phyloP scores from a whole-genome alignment of 2,888 invertebrate species.

The Lucinisca nassula region DNA sequence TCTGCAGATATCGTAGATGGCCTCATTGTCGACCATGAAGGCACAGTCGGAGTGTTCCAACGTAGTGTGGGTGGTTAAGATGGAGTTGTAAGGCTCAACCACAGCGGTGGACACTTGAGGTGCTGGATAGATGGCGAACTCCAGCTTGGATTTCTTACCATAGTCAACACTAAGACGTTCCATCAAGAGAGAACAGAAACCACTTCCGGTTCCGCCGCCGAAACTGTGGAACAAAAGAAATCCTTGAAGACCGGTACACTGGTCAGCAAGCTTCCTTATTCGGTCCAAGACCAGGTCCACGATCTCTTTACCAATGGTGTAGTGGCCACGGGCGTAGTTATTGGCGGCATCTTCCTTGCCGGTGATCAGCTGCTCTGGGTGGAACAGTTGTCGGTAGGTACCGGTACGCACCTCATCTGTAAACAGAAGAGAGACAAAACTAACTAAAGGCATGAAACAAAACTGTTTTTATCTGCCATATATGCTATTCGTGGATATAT shows the following conservation, averaged over 20 bases:
- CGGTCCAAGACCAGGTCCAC: conserved; percentile 90
- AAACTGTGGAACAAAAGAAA: conserved; percentile 86
- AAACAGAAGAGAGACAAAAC: too few species aligned
- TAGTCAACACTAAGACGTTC: conserved; percentile 85
- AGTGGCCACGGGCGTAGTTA: conserved; percentile 99
- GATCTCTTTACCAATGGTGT: conserved; percentile 96
- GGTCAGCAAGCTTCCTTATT: too few species aligned
- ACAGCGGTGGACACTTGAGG: conserved; percentile 85
- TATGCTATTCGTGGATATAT: too few species aligned
- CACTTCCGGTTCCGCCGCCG: conserved; percentile 87
- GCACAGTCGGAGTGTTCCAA: too few species aligned
- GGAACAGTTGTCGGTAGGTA: too few species aligned
- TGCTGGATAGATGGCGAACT: conserved; percentile 86
- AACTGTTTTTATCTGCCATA: too few species aligned
- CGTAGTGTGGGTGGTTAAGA: conserved; percentile 85
- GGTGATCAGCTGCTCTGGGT: too few species aligned
- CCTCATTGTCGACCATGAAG: too few species aligned
- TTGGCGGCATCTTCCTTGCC: conserved; percentile 99
- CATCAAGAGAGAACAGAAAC: conserved; percentile 87
- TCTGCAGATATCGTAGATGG: too few species aligned
- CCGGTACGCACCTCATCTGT: too few species aligned
- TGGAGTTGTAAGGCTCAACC: conserved; percentile 86
- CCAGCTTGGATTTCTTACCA: too few species aligned
- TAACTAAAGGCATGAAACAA: too few species aligned
- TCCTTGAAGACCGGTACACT: conserved; percentile 86